Base-by-base conservation (phyloP, 2,888 invertebrate genomes). In the Drosophila dives region DNA sequence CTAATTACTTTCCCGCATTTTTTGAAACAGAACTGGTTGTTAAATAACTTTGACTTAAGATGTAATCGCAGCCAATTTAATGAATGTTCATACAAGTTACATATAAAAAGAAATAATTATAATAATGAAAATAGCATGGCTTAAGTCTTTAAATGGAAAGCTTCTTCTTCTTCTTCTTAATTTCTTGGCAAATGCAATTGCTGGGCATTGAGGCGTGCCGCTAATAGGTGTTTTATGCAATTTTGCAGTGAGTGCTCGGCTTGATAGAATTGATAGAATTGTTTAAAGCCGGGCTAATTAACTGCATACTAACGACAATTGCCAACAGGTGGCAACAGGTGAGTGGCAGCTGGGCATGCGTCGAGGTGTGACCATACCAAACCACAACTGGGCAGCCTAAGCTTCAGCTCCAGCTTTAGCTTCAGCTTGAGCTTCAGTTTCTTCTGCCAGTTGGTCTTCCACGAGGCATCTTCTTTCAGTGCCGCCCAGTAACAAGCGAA, bases 211-310 rank as follows among this genome's bases (percentile, higher is more conserved):
- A 78, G 78, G 82, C 85, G 80, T 87, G 85, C 78, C 70, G 42
- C 85, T 80, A 86, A 86, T 86, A 73, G 79, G 67, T 75, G 82
- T 77, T 80, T 80, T 72, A 81, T 84, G 87, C 74, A 72, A 72
- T 69, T 20, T 20, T 55, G 38, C 50, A 45, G 36, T 55, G 62
- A 77, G 49, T 58, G 67, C 49, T 54, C 54, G 53, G 55, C 66
- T 56, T 34, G 42, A 38, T 29, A 42, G 75, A 80, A 87, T 84
- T 84, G 87, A 84, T 84, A 81, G 85, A 84, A 84, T 82, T 84
- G 83, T 80, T 84, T 68, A 70, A 67, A 62, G 66, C 62, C 60
- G 65, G 73, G 76, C 80, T 80, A 87, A 84, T 84, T 85, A 85
- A 51, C 54, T 60, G 60, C 49, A 71, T 38, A 38, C 38, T 29